phyloP scores from a whole-genome alignment of 2,113 vertebrate species.

The Mormyrus lacerda region DNA sequence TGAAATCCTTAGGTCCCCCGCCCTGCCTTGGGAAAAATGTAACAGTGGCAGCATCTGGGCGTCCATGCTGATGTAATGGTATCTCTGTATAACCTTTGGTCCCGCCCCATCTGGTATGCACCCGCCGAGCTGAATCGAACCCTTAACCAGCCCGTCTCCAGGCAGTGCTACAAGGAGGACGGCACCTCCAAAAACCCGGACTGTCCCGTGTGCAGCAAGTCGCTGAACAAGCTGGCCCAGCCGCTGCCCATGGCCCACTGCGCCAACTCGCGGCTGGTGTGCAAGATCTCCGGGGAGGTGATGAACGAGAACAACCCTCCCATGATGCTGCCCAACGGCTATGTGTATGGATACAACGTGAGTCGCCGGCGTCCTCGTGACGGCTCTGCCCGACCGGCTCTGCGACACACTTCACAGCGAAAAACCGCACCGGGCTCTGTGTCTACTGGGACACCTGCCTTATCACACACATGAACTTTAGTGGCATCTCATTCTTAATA shows the following conservation, averaged over 20 bases:
- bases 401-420: neutral
- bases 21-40: neutral
- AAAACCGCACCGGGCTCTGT: neutral
- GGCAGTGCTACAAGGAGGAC: constrained; percentile 98
- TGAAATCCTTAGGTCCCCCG: neutral
- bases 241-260: constrained; percentile 98
- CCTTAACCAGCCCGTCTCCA: constrained; percentile 57
- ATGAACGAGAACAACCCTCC: constrained; percentile 99
- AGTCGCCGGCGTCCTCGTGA: constrained; percentile 44
- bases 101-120: neutral
- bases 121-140: neutral
- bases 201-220: constrained; percentile 98
- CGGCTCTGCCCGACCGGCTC: neutral
- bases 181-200: constrained; percentile 95
- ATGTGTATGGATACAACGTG: constrained; percentile 98
- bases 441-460: no score
- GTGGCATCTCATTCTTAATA: no score
- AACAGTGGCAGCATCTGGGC: neutral
- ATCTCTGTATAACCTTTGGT: neutral
- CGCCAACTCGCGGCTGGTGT: constrained; percentile 96
- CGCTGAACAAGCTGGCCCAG: constrained; percentile 94
- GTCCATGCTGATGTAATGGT: neutral
- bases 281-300: constrained; percentile 97
- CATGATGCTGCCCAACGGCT: constrained; percentile 99
- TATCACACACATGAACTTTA: no score